Conservation (phyloP, 2,888 invertebrate species). For the Acleris literana region DNA sequence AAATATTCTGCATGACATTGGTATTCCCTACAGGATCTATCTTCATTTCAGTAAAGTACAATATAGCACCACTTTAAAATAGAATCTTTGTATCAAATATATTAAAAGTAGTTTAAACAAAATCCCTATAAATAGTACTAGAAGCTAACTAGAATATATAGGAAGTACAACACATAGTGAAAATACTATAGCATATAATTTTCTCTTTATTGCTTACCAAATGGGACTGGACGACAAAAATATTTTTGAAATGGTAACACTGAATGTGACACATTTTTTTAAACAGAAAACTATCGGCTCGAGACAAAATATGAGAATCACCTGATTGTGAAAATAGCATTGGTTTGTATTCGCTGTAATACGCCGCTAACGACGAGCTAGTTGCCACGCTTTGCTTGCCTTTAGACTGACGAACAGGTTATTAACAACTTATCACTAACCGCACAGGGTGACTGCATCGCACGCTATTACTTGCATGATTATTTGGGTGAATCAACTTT, state of each 20-base stretch:
- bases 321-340: constrained; percentile 98
- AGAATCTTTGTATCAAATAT: constrained; percentile 19
- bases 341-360: constrained; percentile 87
- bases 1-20: constrained; percentile 32
- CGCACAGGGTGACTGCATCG: constrained; percentile 25
- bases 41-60: constrained; percentile 23
- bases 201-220: constrained; percentile 81
- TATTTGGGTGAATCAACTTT: background rate
- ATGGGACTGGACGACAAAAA: constrained; percentile 71
- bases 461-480: constrained; percentile 27
- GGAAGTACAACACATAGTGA: constrained; percentile 26
- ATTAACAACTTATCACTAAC: constrained; percentile 43
- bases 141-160: constrained; percentile 21
- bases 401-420: constrained; percentile 46
- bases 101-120: constrained; percentile 22
- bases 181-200: constrained; percentile 76
- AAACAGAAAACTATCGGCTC: constrained; percentile 97
- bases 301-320: constrained; percentile 99
- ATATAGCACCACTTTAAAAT: constrained; percentile 28
- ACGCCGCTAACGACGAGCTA: constrained; percentile 58
- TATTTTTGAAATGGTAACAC: constrained; percentile 54
- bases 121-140: constrained; percentile 27
- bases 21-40: constrained; percentile 11
- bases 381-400: constrained; percentile 64
- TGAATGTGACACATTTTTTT: constrained; percentile 46